Base-by-base conservation (phyloP, 1,140 invertebrate genomes). In the Philopotamus ludificatus region DNA sequence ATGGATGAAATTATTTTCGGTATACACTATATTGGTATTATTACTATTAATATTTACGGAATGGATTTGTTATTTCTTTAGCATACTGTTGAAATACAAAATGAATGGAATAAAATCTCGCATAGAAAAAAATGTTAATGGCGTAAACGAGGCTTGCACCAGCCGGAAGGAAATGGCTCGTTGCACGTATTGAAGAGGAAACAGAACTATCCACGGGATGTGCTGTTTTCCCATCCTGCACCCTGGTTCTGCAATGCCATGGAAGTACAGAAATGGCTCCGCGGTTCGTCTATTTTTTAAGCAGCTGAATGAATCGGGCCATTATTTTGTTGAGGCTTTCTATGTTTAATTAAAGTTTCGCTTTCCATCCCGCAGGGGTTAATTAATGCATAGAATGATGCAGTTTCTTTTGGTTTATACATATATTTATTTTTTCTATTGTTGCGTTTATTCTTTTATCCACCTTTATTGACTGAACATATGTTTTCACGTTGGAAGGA, bases 361-460 rank as follows among this genome's bases (percentile, higher is more conserved):
- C 28, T 42, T 57, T 39, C 39, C 21, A 2, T 41, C 23, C n/a
- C 26, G 54, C 34, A n/a, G 22, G 21, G 26, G 54, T 57, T 57
- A 57, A 57, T 57, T 57, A 57, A 57, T 57, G 54, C 54, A 42
- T 39, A 28, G 54, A 28, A 57, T 42, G 54, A 57, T 57, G 54
- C 54, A 39, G 42, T 57, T 54, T 28, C 34, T 57, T 57, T 28
- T 57, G 26, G 54, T 57, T 42, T 57, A 57, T 57, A 20, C 23
- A 22, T 49, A 21, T 49, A 18, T 15, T 4, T 45, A 16, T 49
- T 7, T 49, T 9, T 16, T 28, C 28, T 57, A 41, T 42, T 28
- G 16, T 1, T 4, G 20, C 47, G 3, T 50, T 50, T 22, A 21
- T 50, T 22, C 9, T 12, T 3, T 12, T 44, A 44, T 18, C n/a